A percentile compares a stretch with the other conserved stretches of the same genome.
These are phyloP conservation scores for Bujurquina vittata DNA, from an alignment of 2,113 vertebrate genomes.

Conservation along the genomic window DNA sequence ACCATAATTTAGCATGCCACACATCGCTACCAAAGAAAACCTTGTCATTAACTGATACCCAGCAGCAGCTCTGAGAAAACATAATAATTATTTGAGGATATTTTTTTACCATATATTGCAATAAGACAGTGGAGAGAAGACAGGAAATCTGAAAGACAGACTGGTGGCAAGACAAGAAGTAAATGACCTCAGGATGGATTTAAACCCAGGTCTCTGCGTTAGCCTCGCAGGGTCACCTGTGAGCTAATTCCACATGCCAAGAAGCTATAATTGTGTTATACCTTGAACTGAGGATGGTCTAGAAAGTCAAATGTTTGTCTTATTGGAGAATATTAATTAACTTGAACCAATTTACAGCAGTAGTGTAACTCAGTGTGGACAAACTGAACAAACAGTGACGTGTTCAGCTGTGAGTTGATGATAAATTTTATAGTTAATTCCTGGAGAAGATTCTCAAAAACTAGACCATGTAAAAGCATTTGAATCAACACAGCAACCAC, in stretches of 20 bases:
- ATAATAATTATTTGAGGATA: neutral
- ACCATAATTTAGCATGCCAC: neutral
- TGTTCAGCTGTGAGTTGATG: neutral
- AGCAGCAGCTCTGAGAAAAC: neutral
- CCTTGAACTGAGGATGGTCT: neutral
- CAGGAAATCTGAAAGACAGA: neutral
- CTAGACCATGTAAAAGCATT: neutral
- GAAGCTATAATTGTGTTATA: neutral
- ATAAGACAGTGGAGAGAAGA: neutral
- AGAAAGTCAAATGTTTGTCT: neutral
- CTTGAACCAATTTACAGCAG: neutral
- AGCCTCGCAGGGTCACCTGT: neutral
- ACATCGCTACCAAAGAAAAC: neutral
- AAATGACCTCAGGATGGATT: neutral
- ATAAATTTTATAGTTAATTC: slow-evolving; percentile 6
- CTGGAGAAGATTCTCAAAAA: neutral
- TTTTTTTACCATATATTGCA: neutral
- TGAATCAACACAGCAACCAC: neutral
- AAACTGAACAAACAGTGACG: neutral
- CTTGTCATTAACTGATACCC: neutral
- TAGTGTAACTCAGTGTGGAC: neutral
- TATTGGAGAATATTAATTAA: neutral
- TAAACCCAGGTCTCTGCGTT: neutral
- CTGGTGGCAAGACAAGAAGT: neutral
- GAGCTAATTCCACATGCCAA: neutral